Base-by-base conservation (phyloP, 2,113 vertebrate genomes). In the Sminthopsis crassicaudata region DNA sequence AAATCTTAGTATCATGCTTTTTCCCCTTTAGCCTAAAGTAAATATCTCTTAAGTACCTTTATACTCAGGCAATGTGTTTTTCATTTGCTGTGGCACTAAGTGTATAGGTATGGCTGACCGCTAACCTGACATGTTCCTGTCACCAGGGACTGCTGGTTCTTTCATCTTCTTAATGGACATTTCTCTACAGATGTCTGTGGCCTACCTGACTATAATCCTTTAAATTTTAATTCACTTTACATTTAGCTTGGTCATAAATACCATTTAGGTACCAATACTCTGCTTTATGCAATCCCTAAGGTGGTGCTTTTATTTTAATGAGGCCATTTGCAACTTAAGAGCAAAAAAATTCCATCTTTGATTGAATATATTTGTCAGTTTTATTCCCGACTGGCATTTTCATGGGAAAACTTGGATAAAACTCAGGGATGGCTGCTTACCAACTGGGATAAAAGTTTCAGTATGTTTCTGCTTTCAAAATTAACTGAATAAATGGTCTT, bases 221-320 rank as follows among this genome's bases (percentile, higher is more conserved):
- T 99, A 99, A 99, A 99, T 99, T 99, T 99, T 99, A 99, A 99
- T 99, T 99, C 99, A 99, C 98, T 99, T 99, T 99, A 99, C 99
- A 99, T 99, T 99, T 99, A 99, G 99, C 98, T 94, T 90, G 99
- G 99, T 99, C 99, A 99, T 99, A 99, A 99, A 99, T 99, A 99
- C 99, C 99, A 99, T 99, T 99, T 99, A 99, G 99, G 99, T 99
- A 99, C 99, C 99, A 98, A 98, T 99, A 98, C 98, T 99, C 98
- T 99, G 98, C 99, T 99, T 99, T 98, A 99, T 98, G 98, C 97
- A 98, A 98, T 99, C 99, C 99, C 99, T 98, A 98, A 99, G 99
- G 99, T 99, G 98, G 97, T 98, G 99, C 99, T 99, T 99, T 99
- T 99, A 99, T 99, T 99, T 99, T 99, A 99, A 99, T 99, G 99